Percentiles rank a stretch among this genome's conserved stretches.
phyloP scores from a whole-genome alignment of 1,140 invertebrate species.

The Onthophagus taurus region DNA sequence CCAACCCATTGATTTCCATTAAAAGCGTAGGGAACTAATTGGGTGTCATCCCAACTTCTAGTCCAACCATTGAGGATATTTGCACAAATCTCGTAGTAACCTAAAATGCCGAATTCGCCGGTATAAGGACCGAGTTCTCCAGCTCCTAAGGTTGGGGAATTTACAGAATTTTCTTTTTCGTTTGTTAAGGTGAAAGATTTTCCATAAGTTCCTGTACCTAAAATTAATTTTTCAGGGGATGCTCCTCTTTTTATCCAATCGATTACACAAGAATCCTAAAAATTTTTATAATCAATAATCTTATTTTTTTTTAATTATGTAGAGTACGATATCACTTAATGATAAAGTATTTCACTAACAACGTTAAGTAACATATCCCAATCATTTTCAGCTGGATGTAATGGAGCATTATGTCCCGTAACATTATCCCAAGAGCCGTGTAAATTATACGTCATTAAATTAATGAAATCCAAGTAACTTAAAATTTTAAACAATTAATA shows the following conservation, averaged over 20 bases:
- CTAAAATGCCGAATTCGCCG: conserved; percentile 45
- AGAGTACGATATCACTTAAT: too few relatives aligned
- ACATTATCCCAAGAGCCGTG: conserved; percentile 52
- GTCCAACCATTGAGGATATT: conserved; percentile 14
- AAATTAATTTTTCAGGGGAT: conserved; percentile 48
- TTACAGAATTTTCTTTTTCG: conserved; percentile 41
- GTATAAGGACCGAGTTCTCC: conserved; percentile 53
- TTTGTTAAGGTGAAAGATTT: conserved; percentile 50
- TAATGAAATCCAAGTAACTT: conserved; percentile 51
- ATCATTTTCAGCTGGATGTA: conserved; percentile 39
- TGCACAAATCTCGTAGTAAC: conserved; percentile 51
- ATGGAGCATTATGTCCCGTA: conserved; percentile 49
- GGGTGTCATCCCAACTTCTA: conserved; percentile 11
- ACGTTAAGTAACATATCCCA: conserved; percentile 31
- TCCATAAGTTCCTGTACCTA: conserved; percentile 58
- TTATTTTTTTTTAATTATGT: too few relatives aligned
- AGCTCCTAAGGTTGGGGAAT: conserved; percentile 42
- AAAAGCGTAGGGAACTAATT: conserved; percentile 19
- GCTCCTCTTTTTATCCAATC: conserved; percentile 35
- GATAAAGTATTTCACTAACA: too few relatives aligned
- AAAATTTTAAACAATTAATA: conserved; percentile 26
- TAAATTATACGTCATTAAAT: conserved; percentile 59
- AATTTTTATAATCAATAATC: too few relatives aligned
- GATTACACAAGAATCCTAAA: conserved; percentile 24
- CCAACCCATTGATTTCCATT: conserved; percentile 28